Evolutionary conservation across 2,888 invertebrate species (phyloP).

Genomic region (Helleia helle): DNA sequence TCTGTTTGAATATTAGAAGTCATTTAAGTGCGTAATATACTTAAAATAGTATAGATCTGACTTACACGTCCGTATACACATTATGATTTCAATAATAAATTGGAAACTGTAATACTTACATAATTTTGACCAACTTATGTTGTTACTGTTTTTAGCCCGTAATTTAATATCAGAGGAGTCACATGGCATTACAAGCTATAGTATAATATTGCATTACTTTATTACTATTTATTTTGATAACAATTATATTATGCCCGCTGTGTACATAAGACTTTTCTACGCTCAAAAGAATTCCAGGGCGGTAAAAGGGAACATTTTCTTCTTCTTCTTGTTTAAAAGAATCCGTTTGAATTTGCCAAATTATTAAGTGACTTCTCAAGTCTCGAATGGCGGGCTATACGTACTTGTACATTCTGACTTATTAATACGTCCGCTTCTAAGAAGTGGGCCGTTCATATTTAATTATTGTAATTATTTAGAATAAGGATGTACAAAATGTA

Average conservation of each 20-base stretch:
- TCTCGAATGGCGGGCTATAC: conserved; percentile 14
- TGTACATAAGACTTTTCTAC: too few relatives aligned
- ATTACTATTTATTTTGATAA: too few relatives aligned
- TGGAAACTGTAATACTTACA: too few relatives aligned
- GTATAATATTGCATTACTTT: too few relatives aligned
- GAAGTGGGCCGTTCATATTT: conserved; percentile 44
- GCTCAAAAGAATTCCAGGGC: too few relatives aligned
- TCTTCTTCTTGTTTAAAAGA: too few relatives aligned
- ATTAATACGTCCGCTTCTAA: conserved; percentile 39
- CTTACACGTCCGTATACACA: not conserved
- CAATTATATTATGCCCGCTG: too few relatives aligned
- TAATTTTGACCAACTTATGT: not conserved
- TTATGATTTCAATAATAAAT: not conserved
- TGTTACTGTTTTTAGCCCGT: not conserved
- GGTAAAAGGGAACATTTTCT: too few relatives aligned
- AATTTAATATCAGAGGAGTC: not conserved
- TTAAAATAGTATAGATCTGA: not conserved
- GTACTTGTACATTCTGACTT: conserved; percentile 22
- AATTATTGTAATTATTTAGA: conserved; percentile 27
- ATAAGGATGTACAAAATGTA: conserved; percentile 16
- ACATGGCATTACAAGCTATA: too few relatives aligned
- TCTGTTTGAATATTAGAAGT: too few relatives aligned
- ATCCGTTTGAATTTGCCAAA: too few relatives aligned
- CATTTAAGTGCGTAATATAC: too few relatives aligned
- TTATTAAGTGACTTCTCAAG: not conserved